Conservation (phyloP, 1,140 invertebrate genomes). For the Drosophila lacertosa region DNA sequence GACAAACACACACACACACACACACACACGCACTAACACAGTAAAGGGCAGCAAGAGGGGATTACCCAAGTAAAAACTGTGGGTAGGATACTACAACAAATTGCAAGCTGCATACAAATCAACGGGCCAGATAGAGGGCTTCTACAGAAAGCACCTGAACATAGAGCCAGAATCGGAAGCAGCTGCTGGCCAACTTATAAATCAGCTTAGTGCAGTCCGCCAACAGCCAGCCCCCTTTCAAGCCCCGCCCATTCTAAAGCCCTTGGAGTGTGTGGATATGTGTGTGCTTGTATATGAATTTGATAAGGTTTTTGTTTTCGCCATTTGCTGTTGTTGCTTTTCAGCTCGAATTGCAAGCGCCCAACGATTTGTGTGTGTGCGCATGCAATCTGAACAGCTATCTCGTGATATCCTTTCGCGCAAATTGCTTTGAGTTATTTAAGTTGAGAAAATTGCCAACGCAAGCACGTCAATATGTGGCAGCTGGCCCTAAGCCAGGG, state of each 20-base stretch:
- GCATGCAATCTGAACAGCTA: neutral
- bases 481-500: neutral
- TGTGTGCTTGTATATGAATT: conserved; percentile 52
- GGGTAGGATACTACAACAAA: too few relatives aligned
- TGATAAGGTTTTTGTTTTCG: conserved; percentile 67
- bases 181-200: conserved; percentile 43
- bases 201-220: conserved; percentile 26
- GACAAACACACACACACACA: conserved; percentile 27
- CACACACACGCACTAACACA: conserved; percentile 13
- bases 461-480: conserved; percentile 49
- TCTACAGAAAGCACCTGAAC: conserved; percentile 20
- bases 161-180: conserved; percentile 31
- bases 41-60: too few relatives aligned
- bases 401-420: conserved; percentile 32
- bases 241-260: neutral
- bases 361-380: conserved; percentile 14
- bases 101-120: conserved; percentile 66
- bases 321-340: neutral
- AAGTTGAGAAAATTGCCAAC: conserved; percentile 50
- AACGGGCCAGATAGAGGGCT: conserved; percentile 17
- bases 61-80: conserved; percentile 45
- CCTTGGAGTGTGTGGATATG: conserved; percentile 1
- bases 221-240: neutral
- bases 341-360: conserved; percentile 19
- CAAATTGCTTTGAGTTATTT: conserved; percentile 60